A percentile compares a stretch with the other conserved stretches of the same genome.
phyloP scores from a whole-genome alignment of 2,797 vertebrate genomes.

The Crenuchus spilurus region DNA sequence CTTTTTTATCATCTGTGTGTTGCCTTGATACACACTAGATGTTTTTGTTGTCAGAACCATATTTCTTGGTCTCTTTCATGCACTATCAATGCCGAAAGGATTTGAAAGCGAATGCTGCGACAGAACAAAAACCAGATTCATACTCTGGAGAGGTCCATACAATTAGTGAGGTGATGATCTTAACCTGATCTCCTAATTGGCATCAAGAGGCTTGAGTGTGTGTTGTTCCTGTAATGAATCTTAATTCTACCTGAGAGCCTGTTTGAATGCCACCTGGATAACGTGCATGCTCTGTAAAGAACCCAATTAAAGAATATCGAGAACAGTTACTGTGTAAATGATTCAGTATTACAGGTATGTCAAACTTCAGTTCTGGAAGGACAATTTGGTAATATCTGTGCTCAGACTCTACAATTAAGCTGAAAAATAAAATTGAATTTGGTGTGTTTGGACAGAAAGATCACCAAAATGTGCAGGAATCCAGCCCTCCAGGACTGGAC shows the following conservation, averaged over 20 bases:
- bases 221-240: slow-evolving; percentile 3
- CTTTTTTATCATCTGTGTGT: background rate
- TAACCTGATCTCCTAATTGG: slow-evolving; percentile 14
- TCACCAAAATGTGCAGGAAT: no score
- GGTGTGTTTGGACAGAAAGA: no score
- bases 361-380: no score
- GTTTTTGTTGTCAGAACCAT: slow-evolving; percentile 10
- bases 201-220: background rate
- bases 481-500: no score
- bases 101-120: slow-evolving; percentile 23
- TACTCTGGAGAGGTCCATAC: background rate
- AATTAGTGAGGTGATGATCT: slow-evolving; percentile 11
- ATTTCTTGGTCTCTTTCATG: slow-evolving; percentile 23
- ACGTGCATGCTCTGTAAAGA: slow-evolving; percentile 3
- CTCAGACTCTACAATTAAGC: no score
- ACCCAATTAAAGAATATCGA: background rate
- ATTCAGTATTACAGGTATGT: no score
- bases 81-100: background rate
- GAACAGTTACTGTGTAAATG: no score
- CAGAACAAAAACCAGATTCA: slow-evolving; percentile 14
- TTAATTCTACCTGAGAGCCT: background rate
- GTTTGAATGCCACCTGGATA: slow-evolving; percentile 3
- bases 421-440: no score
- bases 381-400: no score
- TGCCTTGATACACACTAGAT: background rate